phyloP scores from a whole-genome alignment of 2,797 vertebrate genomes.

The Sebastes paucispinis region DNA sequence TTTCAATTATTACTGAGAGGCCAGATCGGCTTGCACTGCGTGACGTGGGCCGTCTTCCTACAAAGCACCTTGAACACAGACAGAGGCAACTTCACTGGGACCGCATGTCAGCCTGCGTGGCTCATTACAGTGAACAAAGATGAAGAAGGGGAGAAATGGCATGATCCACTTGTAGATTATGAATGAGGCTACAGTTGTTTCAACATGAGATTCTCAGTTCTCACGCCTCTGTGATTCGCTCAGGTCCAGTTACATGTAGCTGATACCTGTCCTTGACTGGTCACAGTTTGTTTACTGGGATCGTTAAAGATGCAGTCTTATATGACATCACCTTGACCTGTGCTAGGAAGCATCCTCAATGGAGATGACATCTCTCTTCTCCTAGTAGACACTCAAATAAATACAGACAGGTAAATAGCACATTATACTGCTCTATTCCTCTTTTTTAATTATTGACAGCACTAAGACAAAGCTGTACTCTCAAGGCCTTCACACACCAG shows the following conservation, averaged over 20 bases:
- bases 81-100: conserved; percentile 12
- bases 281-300: conserved; percentile 65
- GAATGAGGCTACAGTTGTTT: conserved; percentile 50
- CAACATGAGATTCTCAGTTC: conserved; percentile 46
- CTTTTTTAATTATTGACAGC: background rate
- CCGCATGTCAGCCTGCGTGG: conserved; percentile 20
- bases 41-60: conserved; percentile 69
- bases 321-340: conserved; percentile 41
- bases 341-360: background rate
- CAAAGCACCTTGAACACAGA: conserved; percentile 57
- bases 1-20: conserved; percentile 88
- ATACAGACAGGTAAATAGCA: background rate
- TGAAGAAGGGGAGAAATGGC: background rate
- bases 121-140: conserved; percentile 42
- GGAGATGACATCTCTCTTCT: background rate
- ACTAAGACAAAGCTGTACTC: too few relatives aligned
- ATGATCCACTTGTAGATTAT: conserved; percentile 54
- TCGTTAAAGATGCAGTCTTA: conserved; percentile 61
- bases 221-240: conserved; percentile 62
- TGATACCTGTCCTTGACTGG: conserved; percentile 58
- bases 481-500: too few relatives aligned
- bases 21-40: conserved; percentile 78
- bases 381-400: background rate
- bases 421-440: background rate
- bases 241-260: conserved; percentile 63